Conservation (phyloP, 2,797 vertebrate species). For the Ptychadena robeensis region DNA sequence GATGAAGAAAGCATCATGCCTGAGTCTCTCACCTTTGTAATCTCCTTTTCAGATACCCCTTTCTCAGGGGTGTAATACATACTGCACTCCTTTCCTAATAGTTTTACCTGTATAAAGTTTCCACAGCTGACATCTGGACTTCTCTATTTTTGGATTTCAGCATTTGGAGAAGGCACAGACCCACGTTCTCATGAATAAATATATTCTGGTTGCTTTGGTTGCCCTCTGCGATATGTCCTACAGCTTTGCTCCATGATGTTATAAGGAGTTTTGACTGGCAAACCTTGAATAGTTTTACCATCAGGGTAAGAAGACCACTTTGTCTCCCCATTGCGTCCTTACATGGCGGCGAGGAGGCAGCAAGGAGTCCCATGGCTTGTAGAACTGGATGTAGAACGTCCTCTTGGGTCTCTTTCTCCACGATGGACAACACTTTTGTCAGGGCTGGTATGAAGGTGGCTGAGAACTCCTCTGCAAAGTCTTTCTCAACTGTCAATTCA, state of each 20-base stretch:
- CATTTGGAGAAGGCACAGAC: conserved; percentile 15
- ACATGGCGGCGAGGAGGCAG: not conserved
- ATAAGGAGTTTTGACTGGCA: not conserved
- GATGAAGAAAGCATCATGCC: no score
- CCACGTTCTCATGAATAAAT: not conserved
- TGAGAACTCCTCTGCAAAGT: conserved; percentile 13
- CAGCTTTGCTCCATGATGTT: not conserved
- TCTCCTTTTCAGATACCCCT: no score
- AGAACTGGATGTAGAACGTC: not conserved
- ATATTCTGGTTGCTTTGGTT: not conserved
- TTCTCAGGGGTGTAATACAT: no score
- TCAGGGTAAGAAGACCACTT: not conserved
- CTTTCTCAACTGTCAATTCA: conserved; percentile 8
- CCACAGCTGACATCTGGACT: not conserved
- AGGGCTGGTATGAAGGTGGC: conserved; percentile 4
- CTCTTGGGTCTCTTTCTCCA: conserved; percentile 3
- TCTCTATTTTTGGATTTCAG: conserved; percentile 29
- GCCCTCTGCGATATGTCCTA: conserved; percentile 16
- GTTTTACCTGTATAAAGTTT: conserved; percentile 43
- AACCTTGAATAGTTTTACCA: not conserved
- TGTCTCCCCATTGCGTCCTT: conserved; percentile 37
- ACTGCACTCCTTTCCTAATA: no score
- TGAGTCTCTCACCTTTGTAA: no score
- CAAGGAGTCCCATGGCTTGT: not conserved
- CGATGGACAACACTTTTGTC: conserved; percentile 1